Evolutionary conservation across 2,113 vertebrate genomes (phyloP).

Genomic region (Emydura subglobosa): DNA sequence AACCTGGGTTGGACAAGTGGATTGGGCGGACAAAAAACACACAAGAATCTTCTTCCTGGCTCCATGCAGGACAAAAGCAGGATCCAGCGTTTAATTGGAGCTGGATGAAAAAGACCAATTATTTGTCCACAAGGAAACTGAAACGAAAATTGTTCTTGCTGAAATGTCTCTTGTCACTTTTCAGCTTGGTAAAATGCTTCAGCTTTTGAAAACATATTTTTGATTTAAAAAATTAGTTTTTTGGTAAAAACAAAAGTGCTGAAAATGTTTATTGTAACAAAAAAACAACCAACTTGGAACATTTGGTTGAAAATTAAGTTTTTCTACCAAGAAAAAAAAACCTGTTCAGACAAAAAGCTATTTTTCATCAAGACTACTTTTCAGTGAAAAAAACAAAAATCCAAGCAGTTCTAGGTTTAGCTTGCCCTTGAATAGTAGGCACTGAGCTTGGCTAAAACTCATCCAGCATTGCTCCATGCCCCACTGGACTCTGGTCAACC

Average conservation of each 20-base stretch:
- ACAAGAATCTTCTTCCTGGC: slow-evolving; percentile 28
- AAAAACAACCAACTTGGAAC: neutral
- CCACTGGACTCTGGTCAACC: neutral
- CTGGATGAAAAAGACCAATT: slow-evolving; percentile 52
- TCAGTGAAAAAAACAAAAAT: neutral
- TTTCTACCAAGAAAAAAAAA: neutral
- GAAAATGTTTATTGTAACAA: slow-evolving; percentile 44
- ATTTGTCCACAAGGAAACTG: slow-evolving; percentile 37
- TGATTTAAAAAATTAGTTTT: slow-evolving; percentile 57
- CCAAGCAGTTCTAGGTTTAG: slow-evolving; percentile 1
- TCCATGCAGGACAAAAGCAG: slow-evolving; percentile 33
- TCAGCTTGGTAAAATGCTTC: neutral
- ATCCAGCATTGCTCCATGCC: neutral
- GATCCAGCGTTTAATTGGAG: neutral
- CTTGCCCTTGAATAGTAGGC: slow-evolving; percentile 18
- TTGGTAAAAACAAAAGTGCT: slow-evolving; percentile 43
- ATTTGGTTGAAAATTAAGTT: slow-evolving; percentile 34
- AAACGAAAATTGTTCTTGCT: neutral
- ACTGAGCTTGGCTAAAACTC: slow-evolving; percentile 20
- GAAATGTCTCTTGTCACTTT: neutral
- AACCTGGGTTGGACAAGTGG: slow-evolving; percentile 26
- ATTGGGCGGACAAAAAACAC: slow-evolving; percentile 20
- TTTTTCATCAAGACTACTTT: slow-evolving; percentile 53
- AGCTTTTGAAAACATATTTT: neutral
- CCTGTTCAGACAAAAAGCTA: neutral